A percentile compares a stretch with the other conserved stretches of the same genome.
Evolutionary conservation across 2,888 invertebrate species (phyloP).

Genomic region (Tineola bisselliella): DNA sequence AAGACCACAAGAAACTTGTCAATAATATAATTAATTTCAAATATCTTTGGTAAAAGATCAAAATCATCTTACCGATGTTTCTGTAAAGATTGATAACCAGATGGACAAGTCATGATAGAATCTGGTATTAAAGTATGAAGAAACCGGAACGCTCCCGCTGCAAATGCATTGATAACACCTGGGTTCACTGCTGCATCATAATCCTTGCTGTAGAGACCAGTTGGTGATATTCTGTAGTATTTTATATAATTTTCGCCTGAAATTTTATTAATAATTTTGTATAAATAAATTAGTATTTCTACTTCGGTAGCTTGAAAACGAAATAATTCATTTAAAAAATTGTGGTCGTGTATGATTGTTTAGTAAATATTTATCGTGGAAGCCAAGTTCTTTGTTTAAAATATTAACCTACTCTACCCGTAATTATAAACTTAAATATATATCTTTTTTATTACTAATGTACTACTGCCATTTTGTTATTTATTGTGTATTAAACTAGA

Average conservation of each 20-base stretch:
- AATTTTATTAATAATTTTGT: conserved; percentile 7
- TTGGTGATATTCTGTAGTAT: conserved; percentile 70
- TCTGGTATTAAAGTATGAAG: conserved; percentile 73
- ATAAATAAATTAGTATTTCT: not conserved
- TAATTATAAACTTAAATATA: too few species aligned
- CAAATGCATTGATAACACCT: conserved; percentile 73
- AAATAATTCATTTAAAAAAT: too few species aligned
- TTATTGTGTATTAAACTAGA: too few species aligned
- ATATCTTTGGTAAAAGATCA: not conserved
- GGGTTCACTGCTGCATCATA: conserved; percentile 73
- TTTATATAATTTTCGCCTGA: conserved; percentile 67
- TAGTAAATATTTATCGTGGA: too few species aligned
- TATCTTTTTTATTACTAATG: too few species aligned
- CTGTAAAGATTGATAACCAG: conserved; percentile 36
- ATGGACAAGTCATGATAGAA: conserved; percentile 44
- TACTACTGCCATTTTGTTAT: too few species aligned
- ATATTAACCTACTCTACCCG: too few species aligned
- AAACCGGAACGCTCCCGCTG: conserved; percentile 75
- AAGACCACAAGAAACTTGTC: too few species aligned
- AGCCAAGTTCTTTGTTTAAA: too few species aligned
- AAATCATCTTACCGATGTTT: conserved; percentile 36
- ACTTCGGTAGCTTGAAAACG: not conserved
- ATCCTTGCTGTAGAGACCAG: conserved; percentile 70
- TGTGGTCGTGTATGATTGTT: too few species aligned
- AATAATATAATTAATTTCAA: too few species aligned